Conservation (phyloP, 37 sponge, comb jelly and placozoan species). For the Chondrilla cf. caribensis region DNA sequence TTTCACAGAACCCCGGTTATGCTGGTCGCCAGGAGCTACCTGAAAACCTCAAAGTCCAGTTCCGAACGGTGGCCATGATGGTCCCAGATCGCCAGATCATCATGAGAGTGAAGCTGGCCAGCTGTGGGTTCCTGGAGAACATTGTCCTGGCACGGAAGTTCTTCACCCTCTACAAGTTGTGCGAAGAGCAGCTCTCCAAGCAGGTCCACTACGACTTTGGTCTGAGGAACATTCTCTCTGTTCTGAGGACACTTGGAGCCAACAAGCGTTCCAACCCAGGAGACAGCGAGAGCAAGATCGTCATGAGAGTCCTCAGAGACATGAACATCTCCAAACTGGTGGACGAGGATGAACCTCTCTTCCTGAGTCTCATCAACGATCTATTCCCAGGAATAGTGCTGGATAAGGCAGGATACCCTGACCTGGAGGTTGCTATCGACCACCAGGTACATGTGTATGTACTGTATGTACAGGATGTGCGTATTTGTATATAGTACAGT, state of each 20-base stretch:
- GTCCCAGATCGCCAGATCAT: slow-evolving; percentile 98
- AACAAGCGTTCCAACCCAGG: slow-evolving; percentile 82
- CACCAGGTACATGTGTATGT: slow-evolving; percentile 27
- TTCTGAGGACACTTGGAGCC: slow-evolving; percentile 92
- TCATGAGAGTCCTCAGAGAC: slow-evolving; percentile 96
- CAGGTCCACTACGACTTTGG: slow-evolving; percentile 99
- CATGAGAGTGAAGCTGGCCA: slow-evolving; percentile 92
- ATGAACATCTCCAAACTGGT: slow-evolving; percentile 99
- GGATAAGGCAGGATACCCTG: slow-evolving; percentile 97
- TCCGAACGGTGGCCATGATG: slow-evolving; percentile 99
- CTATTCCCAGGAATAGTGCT: slow-evolving; percentile 94
- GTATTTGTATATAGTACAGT: too few relatives aligned
- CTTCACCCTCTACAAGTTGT: slow-evolving; percentile 95
- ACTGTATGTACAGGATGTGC: too few relatives aligned
- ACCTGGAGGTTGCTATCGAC: slow-evolving; percentile 92
- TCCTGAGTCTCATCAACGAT: slow-evolving; percentile 91
- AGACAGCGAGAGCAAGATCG: slow-evolving; percentile 93
- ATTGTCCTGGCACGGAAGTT: slow-evolving; percentile 88
- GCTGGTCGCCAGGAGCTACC: slow-evolving; percentile 98
- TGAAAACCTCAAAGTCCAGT: slow-evolving; percentile 95
- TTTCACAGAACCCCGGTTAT: slow-evolving; percentile 98
- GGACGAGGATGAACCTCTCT: slow-evolving; percentile 98
- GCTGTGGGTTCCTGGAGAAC: slow-evolving; percentile 95
- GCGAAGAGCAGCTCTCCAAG: slow-evolving; percentile 97
- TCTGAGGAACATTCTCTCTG: slow-evolving; percentile 95